These are phyloP conservation scores for Dichetophora obliterata DNA, from an alignment of 2,888 invertebrate species.

Conservation along the genomic window DNA sequence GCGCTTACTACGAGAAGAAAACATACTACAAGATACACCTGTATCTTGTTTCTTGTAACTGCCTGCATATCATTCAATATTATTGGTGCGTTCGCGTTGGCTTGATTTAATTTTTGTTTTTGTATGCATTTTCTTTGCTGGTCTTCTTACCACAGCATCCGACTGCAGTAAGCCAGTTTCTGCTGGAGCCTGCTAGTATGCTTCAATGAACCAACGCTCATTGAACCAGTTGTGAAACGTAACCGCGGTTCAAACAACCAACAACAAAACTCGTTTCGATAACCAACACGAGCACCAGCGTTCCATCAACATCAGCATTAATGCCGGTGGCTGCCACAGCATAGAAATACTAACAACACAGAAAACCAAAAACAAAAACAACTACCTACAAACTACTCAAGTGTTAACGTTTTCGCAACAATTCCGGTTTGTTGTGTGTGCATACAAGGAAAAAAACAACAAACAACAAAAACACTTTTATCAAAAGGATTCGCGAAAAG, in stretches of 20 bases:
- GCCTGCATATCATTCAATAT: conserved; percentile 17
- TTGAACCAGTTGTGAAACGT: conserved; percentile 14
- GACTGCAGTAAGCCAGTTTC: neutral
- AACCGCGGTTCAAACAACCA: neutral
- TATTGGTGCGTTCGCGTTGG: neutral
- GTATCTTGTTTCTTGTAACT: conserved; percentile 21
- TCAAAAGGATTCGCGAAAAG: conserved; percentile 2
- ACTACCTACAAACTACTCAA: conserved; percentile 10
- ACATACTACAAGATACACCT: conserved; percentile 33
- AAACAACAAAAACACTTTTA: neutral
- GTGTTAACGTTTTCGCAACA: conserved; percentile 34
- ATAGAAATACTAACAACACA: neutral
- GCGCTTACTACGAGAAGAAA: neutral
- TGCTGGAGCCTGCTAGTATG: neutral
- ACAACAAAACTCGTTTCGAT: conserved; percentile 30
- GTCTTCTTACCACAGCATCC: too few species aligned
- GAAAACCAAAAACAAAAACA: conserved; percentile 26
- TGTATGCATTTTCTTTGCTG: too few species aligned
- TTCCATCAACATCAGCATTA: neutral
- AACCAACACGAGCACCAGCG: conserved; percentile 5
- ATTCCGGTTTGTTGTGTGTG: conserved; percentile 13
- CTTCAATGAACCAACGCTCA: conserved; percentile 27
- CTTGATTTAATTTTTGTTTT: neutral
- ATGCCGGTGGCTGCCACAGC: neutral
- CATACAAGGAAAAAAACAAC: neutral